Base-by-base conservation (phyloP, 2,888 invertebrate species). In the Cybosia mesomella region DNA sequence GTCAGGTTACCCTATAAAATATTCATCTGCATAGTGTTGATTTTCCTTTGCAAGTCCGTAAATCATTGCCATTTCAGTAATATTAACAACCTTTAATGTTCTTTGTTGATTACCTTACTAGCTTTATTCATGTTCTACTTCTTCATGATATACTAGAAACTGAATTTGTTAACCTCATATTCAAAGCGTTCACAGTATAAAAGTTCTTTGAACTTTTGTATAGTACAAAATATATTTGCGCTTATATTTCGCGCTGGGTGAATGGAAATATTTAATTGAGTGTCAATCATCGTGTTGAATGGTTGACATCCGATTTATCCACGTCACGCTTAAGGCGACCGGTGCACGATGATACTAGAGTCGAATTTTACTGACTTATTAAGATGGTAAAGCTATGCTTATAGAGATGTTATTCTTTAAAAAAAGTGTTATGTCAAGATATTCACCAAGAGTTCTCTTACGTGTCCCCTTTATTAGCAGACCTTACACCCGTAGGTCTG, bases 261-360 rank as follows among this genome's bases (percentile, higher is more conserved):
- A 70, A 69, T 57, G 67, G 71, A 55, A 71, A 72, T 66, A 61
- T 67, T 71, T 70, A 70, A 77, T 73, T 62, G 73, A 73, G 73
- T 72, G 73, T 75, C 77, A 66, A 75, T 77, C 78, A 75, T 65
- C 54, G 60, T 28, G 9, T 54, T 62, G 64, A 64, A 77, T 57
- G 62, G 39, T 62, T 73, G 69, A 69, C 71, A 71, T 62, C 58
- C 67, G 67, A 71, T 71, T 71, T 68, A 71, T 71, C 71, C 65
- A 65, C 68, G 71, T 71, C 71, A 59, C 67, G 59, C 43, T 60
- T 39, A 36, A 63, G 63, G 70, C 66, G 70, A 70, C 70, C 66
- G 70, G 70, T 70, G 66, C 66, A 43, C n/a, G n/a, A n/a, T n/a
- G n/a, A n/a, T n/a, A 64, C 57, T 34, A 60, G 43, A 21, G 60